Conservation (phyloP, 2,797 vertebrate species). For the Ispidina picta region DNA sequence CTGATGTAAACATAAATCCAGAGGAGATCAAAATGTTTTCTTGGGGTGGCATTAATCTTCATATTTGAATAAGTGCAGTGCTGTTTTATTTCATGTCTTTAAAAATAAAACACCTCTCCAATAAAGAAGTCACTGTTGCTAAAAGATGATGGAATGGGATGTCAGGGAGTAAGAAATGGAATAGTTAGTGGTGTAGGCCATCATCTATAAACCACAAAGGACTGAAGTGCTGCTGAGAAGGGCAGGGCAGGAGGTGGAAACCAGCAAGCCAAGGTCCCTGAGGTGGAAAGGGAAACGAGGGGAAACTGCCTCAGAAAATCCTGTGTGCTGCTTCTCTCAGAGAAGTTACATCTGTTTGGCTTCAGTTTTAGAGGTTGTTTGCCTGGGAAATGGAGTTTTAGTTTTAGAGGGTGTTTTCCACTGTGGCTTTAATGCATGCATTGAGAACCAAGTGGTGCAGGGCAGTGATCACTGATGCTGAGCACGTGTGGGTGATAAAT, state of each 20-base stretch:
- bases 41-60: conserved; percentile 56
- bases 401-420: conserved; percentile 23
- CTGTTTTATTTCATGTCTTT: conserved; percentile 55
- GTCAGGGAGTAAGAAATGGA: conserved; percentile 59
- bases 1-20: conserved; percentile 65
- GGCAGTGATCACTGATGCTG: background rate
- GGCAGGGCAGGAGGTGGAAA: conserved; percentile 8
- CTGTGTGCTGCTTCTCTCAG: background rate
- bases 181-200: conserved; percentile 43
- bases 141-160: conserved; percentile 62
- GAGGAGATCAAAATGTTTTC: conserved; percentile 62
- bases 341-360: conserved; percentile 26
- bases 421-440: conserved; percentile 34
- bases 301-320: conserved; percentile 34
- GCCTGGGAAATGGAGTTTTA: background rate
- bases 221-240: conserved; percentile 49
- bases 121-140: conserved; percentile 61
- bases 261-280: background rate
- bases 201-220: conserved; percentile 55
- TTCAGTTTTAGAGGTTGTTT: conserved; percentile 9
- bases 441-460: conserved; percentile 36
- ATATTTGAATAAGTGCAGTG: conserved; percentile 46
- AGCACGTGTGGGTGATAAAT: conserved; percentile 30
- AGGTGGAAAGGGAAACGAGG: conserved; percentile 14
- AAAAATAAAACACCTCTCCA: conserved; percentile 51